phyloP scores from a whole-genome alignment of 1,140 invertebrate genomes.

The Tetragonula clypearis region DNA sequence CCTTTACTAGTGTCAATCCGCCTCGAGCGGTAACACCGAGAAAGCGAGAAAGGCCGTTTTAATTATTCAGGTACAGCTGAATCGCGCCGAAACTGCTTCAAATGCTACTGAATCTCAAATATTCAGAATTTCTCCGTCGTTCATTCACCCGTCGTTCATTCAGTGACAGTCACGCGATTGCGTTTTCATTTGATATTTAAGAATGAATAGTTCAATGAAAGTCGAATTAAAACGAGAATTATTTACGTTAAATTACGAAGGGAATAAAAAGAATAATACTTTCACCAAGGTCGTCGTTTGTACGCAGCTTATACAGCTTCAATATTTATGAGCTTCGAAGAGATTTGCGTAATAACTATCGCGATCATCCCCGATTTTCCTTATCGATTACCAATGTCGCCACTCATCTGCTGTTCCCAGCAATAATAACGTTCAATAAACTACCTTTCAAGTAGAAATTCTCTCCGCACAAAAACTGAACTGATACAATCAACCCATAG shows the following conservation, averaged over 20 bases:
- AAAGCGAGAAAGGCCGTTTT: slow-evolving; percentile 50
- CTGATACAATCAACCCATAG: slow-evolving; percentile 8
- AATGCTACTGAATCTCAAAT: slow-evolving; percentile 6
- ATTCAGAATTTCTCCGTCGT: neutral
- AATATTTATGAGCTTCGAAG: slow-evolving; percentile 49
- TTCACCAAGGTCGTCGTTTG: neutral
- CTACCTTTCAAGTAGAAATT: slow-evolving; percentile 47
- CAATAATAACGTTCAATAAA: slow-evolving; percentile 70
- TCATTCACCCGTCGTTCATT: slow-evolving; percentile 1
- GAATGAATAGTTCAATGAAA: slow-evolving; percentile 6
- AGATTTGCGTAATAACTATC: slow-evolving; percentile 8
- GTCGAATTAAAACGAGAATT: neutral
- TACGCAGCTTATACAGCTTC: neutral
- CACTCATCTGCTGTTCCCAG: slow-evolving; percentile 54
- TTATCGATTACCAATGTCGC: neutral
- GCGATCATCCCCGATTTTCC: slow-evolving; percentile 34
- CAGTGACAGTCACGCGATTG: slow-evolving; percentile 22
- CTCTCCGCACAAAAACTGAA: slow-evolving; percentile 28
- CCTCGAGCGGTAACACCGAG: slow-evolving; percentile 24
- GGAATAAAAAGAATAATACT: neutral
- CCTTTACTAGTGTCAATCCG: slow-evolving; percentile 56
- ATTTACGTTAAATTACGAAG: neutral
- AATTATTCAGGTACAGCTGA: slow-evolving; percentile 68
- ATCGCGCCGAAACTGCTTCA: neutral
- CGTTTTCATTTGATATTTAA: slow-evolving; percentile 26